phyloP scores from a whole-genome alignment of 2,888 invertebrate species.

The Serrognathus titanus region DNA sequence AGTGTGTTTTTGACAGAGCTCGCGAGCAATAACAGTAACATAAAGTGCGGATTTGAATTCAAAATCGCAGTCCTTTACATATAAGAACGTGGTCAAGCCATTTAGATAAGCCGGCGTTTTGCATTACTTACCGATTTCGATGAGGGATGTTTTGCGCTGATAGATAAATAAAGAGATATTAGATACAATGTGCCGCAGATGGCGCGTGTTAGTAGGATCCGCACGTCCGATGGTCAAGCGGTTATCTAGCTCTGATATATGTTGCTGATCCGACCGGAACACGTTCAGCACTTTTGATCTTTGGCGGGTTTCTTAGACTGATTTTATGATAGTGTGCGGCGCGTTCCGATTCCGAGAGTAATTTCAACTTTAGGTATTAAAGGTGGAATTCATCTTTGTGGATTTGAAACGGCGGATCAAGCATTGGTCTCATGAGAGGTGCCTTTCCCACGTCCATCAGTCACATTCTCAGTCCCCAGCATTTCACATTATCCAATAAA shows the following conservation, averaged over 20 bases:
- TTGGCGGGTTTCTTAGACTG: conserved; percentile 25
- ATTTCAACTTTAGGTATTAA: conserved; percentile 7
- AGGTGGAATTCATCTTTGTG: neutral
- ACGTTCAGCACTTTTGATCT: conserved; percentile 30
- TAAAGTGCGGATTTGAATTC: conserved; percentile 44
- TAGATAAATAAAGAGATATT: conserved; percentile 48
- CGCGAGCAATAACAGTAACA: conserved; percentile 47
- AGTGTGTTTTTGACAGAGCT: conserved; percentile 45
- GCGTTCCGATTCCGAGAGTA: neutral
- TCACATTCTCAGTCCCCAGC: conserved; percentile 32
- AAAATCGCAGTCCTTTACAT: conserved; percentile 27
- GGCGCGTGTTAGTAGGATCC: conserved; percentile 25
- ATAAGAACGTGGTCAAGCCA: conserved; percentile 45
- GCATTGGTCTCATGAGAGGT: conserved; percentile 30
- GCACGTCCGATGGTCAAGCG: conserved; percentile 31
- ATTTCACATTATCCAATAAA: conserved; percentile 37
- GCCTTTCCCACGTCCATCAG: conserved; percentile 36
- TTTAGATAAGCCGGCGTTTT: conserved; percentile 43
- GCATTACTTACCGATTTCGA: conserved; percentile 39
- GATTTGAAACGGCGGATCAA: conserved; percentile 18
- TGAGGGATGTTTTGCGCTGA: conserved; percentile 39
- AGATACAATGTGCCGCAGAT: conserved; percentile 29
- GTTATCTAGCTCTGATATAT: conserved; percentile 24
- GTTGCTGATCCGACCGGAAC: conserved; percentile 26
- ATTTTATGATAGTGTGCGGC: conserved; percentile 21